Base-by-base conservation (phyloP, 2,888 invertebrate genomes). In the Netelia inedita region DNA sequence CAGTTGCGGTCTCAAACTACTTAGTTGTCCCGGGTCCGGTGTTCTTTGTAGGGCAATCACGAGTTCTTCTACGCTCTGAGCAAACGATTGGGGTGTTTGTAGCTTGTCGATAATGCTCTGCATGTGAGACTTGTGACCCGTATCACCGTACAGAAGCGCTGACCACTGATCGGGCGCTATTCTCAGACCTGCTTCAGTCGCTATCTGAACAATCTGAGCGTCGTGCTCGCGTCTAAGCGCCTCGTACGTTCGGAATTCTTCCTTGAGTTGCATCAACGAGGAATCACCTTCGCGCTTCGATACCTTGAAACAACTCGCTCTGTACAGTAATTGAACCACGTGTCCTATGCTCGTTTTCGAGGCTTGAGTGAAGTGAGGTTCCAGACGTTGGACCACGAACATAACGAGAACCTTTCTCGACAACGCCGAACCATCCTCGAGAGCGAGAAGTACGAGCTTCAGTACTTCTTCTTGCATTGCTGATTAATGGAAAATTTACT, bases 121-220 rank as follows among this genome's bases (percentile, higher is more conserved):
- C 99, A 99, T 99, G 93, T 99, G 98, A 9, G 98, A 98, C 92
- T 99, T 99, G 92, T 99, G 99, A 3, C 96, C 96, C 0, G 97
- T 97, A 93, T 99, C 99, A 0, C 99, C 99, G 92, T 99, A 99
- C 0, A 99, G 94, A 66, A 99, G 94, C 0, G 99, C 98, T 1
- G 98, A 98, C 99, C 99, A 99, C 93, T 99, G 99, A 93, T 99
- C 99, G 0, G 99, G 99, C 0, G 99, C 98, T 86, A 99, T 99
- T 82, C 99, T 95, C 28, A 99, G 95, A 0, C 99, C 99, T 0
- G 99, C 98, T 94, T 99, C 99, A 0, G 98, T 98, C 0, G 99
- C 99, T 85, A 99, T 99, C 94, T 99, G 98, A 3, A 99, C 99
- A 88, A 99, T 99, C 94, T 99, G 99, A 10, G 99, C 98, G 94